Evolutionary conservation across 2,797 vertebrate species (phyloP), one percentile per base, ranked within the genome.

Genomic region (Spinus olivaceus): DNA sequence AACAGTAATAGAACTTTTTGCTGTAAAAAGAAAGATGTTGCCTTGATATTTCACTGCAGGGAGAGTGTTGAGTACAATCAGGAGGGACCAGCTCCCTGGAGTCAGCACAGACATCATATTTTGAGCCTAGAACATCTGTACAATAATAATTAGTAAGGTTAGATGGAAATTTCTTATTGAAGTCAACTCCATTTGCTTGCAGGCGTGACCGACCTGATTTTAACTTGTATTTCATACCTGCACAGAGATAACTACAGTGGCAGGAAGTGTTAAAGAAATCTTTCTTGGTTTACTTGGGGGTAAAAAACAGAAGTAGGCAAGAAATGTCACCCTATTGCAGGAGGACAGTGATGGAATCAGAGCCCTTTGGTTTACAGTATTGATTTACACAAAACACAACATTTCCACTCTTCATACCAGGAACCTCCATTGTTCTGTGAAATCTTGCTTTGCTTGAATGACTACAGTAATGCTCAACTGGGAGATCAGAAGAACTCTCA

Each of bases 121-220:
- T 95, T 67, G 42, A 65, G 72, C 73, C 44, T 80, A 59, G 78
- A 94, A 96, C 81, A 93, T 94, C 90, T 95, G 70, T 87, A 71
- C 71, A 73, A 93, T 86, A 88, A 94, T 96, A 95, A 97, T 95
- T 91, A 94, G 70, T 70, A 50, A 90, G 72, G 83, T 92, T 83
- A 89, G 78, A 83, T 96, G 89, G 80, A 90, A 78, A 47, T 60
- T 79, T 88, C 82, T 77, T 83, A 53, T 51, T 80, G 41, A 83
- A 95, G 86, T 85, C 72, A 78, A 71, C 41, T 92, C 32, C 35
- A 39, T 33, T 93, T 83, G 64, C 88, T 95, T 86, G 88, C 73
- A 88, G 81, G 79, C 23, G 12, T 7, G 25, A 87, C 60, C 9
- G 10, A 92, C 66, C 81, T 91, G 78, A 47, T 97, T 98, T 96